Evolutionary conservation across 2,797 vertebrate genomes (phyloP).

Genomic region (Melanotaenia parkinsoni): DNA sequence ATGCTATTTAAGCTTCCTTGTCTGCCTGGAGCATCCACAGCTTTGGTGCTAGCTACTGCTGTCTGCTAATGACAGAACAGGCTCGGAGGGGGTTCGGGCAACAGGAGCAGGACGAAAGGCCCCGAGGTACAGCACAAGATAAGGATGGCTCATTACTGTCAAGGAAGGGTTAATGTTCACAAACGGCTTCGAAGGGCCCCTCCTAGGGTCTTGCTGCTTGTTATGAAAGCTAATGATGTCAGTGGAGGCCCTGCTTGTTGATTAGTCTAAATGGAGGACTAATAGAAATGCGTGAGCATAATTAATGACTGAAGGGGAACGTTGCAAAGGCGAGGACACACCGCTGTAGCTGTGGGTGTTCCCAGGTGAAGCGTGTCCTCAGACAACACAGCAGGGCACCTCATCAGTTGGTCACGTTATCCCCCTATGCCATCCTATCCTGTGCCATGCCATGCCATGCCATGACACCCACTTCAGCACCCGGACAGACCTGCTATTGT

Average conservation of each 20-base stretch:
- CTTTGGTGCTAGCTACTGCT: slow-evolving; percentile 61
- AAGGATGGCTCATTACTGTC: slow-evolving; percentile 64
- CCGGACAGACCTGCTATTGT: slow-evolving; percentile 71
- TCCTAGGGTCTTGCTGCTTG: slow-evolving; percentile 66
- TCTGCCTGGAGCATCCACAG: slow-evolving; percentile 70
- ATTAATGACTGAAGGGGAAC: slow-evolving; percentile 77
- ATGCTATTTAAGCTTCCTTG: slow-evolving; percentile 73
- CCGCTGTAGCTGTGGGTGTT: slow-evolving; percentile 49
- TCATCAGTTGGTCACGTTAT: slow-evolving; percentile 66
- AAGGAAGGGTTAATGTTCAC: slow-evolving; percentile 72
- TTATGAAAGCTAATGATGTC: slow-evolving; percentile 81
- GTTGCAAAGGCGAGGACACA: slow-evolving; percentile 58
- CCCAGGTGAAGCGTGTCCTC: slow-evolving; percentile 56
- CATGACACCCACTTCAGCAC: slow-evolving; percentile 69
- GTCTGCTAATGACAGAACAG: slow-evolving; percentile 69
- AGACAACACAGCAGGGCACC: slow-evolving; percentile 65
- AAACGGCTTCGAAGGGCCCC: slow-evolving; percentile 60
- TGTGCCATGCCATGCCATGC: slow-evolving; percentile 64
- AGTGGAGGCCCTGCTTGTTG: slow-evolving; percentile 76
- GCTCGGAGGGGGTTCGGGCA: slow-evolving; percentile 54
- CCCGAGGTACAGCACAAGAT: slow-evolving; percentile 57
- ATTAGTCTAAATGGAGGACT: slow-evolving; percentile 79
- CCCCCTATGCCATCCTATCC: slow-evolving; percentile 53
- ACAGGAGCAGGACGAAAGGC: slow-evolving; percentile 60
- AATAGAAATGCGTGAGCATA: slow-evolving; percentile 73